These are phyloP conservation scores for Pseudomyrmex gracilis DNA, from an alignment of 1,140 invertebrate species.

Conservation along the genomic window DNA sequence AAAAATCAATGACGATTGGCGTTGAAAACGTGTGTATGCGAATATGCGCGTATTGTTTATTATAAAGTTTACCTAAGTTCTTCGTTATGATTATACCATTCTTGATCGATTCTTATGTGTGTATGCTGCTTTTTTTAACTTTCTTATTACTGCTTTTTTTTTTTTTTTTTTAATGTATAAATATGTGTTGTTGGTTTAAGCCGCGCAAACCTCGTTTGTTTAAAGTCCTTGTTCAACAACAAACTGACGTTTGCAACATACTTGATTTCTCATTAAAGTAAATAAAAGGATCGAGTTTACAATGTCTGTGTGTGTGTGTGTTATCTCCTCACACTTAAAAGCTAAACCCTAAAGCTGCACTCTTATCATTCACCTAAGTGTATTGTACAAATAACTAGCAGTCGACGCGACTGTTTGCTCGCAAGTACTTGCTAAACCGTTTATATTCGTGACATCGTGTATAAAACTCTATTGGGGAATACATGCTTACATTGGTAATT, in stretches of 20 bases:
- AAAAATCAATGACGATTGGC: constrained; percentile 83
- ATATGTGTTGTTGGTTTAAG: constrained; percentile 84
- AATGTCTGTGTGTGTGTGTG: constrained; percentile 31
- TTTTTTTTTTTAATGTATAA: too few relatives aligned
- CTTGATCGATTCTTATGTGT: constrained; percentile 83
- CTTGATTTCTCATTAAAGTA: constrained; percentile 78
- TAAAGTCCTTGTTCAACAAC: constrained; percentile 79
- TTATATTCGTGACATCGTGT: constrained; percentile 85
- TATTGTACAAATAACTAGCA: constrained; percentile 86
- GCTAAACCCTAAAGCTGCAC: constrained; percentile 84
- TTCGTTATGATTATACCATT: constrained; percentile 84
- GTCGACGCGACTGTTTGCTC: constrained; percentile 82
- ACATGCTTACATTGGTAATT: constrained; percentile 85
- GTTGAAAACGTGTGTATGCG: constrained; percentile 81
- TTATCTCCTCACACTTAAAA: constrained; percentile 79
- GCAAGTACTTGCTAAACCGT: constrained; percentile 82
- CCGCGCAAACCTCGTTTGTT: constrained; percentile 82
- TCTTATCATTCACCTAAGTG: constrained; percentile 84
- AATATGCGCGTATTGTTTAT: constrained; percentile 83
- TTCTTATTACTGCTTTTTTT: constrained; percentile 84
- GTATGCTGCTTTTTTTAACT: constrained; percentile 82
- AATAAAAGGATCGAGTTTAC: constrained; percentile 82
- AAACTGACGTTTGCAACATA: constrained; percentile 79
- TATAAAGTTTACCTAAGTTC: constrained; percentile 83
- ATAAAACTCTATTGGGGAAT: constrained; percentile 85